phyloP scores from a whole-genome alignment of 2,113 vertebrate species.

The Spheniscus mendiculus region DNA sequence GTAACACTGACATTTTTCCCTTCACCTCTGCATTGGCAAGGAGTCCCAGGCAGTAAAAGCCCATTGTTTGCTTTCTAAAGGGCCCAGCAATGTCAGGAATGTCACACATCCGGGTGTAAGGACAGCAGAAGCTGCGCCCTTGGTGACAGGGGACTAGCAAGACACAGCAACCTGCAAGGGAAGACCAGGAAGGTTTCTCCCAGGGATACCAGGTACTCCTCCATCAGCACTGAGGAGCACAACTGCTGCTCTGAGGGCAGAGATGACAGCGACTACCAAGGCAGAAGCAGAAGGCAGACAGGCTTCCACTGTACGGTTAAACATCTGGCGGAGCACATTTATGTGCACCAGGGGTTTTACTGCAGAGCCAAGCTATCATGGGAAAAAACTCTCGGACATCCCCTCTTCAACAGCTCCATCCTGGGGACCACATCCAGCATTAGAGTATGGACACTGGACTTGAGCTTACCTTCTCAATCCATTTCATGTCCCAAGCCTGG shows the following conservation, averaged over 20 bases:
- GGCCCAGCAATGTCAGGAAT: background rate
- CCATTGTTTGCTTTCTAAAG: background rate
- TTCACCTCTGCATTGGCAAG: background rate
- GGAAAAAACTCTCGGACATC: too few relatives aligned
- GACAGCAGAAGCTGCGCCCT: background rate
- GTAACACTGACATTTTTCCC: background rate
- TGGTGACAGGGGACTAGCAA: background rate
- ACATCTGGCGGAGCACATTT: background rate
- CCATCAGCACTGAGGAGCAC: background rate
- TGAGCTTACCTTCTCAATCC: background rate
- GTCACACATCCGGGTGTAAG: background rate
- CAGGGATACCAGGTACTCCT: background rate
- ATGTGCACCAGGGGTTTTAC: background rate
- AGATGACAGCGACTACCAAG: fast-evolving
- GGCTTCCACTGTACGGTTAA: background rate
- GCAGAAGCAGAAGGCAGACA: background rate
- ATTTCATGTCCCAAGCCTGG: background rate
- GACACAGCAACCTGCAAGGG: background rate
- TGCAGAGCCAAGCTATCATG: background rate
- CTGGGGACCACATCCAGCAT: background rate
- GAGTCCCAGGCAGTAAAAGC: background rate
- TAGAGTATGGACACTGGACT: fast-evolving
- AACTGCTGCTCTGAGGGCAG: fast-evolving
- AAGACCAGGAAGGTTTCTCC: background rate
- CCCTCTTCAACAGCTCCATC: background rate